phyloP scores from a whole-genome alignment of 2,888 invertebrate genomes.

The Aphrophora alni region DNA sequence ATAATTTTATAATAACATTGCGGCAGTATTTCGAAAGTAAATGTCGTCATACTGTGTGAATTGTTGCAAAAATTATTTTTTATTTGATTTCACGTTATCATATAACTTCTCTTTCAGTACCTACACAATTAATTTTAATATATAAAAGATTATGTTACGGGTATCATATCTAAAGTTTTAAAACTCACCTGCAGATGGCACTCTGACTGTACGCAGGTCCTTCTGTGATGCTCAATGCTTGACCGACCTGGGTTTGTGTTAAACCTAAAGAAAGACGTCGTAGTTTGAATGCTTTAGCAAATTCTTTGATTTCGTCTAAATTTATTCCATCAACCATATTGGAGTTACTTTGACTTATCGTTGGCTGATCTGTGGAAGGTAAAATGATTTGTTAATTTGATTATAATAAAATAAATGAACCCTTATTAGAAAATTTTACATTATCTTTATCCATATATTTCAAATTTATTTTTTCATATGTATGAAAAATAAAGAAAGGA shows the following conservation, averaged over 20 bases:
- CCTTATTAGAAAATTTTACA: neutral
- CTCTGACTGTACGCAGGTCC: slow-evolving; percentile 99
- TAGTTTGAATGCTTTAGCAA: slow-evolving; percentile 96
- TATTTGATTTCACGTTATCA: too few species aligned
- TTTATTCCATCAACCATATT: slow-evolving; percentile 97
- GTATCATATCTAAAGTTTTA: too few species aligned
- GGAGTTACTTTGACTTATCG: slow-evolving; percentile 91
- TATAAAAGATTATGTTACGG: too few species aligned
- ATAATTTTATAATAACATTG: too few species aligned
- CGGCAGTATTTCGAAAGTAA: too few species aligned
- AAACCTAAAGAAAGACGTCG: slow-evolving; percentile 91
- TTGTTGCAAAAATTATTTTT: too few species aligned
- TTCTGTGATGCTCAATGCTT: slow-evolving; percentile 94
- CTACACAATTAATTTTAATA: too few species aligned
- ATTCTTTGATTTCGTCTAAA: slow-evolving; percentile 97
- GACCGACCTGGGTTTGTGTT: slow-evolving; percentile 97
- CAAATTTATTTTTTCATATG: neutral
- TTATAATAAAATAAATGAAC: too few species aligned
- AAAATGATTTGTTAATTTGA: slow-evolving; percentile 51
- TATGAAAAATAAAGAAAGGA: too few species aligned
- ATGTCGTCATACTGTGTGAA: too few species aligned
- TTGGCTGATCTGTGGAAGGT: slow-evolving; percentile 77
- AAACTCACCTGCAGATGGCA: slow-evolving; percentile 92
- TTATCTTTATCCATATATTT: neutral
- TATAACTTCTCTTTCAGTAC: too few species aligned